Evolutionary conservation across 2,797 vertebrate genomes (phyloP).

Genomic region (Falco naumanni): DNA sequence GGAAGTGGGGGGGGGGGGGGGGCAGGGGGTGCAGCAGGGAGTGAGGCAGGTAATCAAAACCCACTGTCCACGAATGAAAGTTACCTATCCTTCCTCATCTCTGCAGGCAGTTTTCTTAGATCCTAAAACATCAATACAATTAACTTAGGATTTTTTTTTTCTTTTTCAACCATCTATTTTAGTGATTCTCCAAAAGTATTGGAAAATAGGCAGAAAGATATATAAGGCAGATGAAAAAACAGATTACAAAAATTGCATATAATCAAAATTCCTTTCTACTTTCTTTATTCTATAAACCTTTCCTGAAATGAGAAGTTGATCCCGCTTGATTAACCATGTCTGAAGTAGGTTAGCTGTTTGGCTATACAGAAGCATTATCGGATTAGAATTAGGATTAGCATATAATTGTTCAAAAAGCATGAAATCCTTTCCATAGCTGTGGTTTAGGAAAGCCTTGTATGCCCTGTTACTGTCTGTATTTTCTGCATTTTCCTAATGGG

Average conservation of each 20-base stretch:
- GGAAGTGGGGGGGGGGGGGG: too few species aligned
- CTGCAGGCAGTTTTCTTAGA: not conserved
- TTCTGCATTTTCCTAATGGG: not conserved
- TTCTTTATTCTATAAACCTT: not conserved
- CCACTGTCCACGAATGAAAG: not conserved
- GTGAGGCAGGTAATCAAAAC: not conserved
- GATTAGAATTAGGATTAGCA: constrained; percentile 60
- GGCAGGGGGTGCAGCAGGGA: too few species aligned
- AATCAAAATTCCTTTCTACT: too few species aligned
- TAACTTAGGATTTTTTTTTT: not conserved
- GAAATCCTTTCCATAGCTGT: constrained; percentile 23
- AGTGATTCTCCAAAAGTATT: not conserved
- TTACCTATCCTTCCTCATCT: not conserved
- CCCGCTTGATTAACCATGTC: not conserved
- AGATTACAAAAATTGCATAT: not conserved
- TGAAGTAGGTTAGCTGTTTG: constrained; percentile 28
- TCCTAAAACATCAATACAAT: not conserved
- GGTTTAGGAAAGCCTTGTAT: constrained; percentile 23
- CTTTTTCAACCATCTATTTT: not conserved
- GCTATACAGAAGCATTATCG: not conserved
- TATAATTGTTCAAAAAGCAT: constrained; percentile 26
- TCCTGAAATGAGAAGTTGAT: not conserved
- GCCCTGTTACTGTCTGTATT: not conserved
- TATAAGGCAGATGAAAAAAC: not conserved
- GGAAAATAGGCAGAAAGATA: not conserved